Evolutionary conservation across 2,888 invertebrate species (phyloP), one percentile per base, ranked within the genome.

Genomic region (Platycheirus rosarum): DNA sequence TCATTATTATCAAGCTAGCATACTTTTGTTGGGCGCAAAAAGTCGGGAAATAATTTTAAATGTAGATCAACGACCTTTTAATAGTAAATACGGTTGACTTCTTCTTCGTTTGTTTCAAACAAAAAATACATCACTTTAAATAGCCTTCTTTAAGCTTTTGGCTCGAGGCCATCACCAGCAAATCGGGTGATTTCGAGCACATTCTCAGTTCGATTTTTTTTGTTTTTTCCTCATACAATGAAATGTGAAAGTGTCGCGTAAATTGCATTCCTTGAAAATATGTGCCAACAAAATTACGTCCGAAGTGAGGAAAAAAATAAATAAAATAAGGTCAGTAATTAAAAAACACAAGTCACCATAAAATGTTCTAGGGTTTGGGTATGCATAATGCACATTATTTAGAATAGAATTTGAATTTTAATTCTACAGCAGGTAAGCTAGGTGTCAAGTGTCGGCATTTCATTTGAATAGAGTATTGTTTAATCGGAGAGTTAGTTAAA

Each of bases 1-100:
- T n/a, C n/a, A n/a, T n/a, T n/a, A n/a, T n/a, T n/a, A n/a, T 1
- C 2, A 35, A 35, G 11, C 35, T 3, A 51, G n/a, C n/a, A 23
- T 23, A 4, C 23, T 23, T 23, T 23, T 40, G 40, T 57, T 57
- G 68, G 49, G 51, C 60, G 60, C 68, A 49, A 60, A 57, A 60
- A 46, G 13, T 48, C 23, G 20, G 18, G 48, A 60, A 11, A 11
- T 20, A 32, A 32, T 57, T 69, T 37, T 66, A 16, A n/a, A n/a
- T 13, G 46, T 35, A 77, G 77, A 77, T 77, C 77, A 77, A 71
- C 51, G 77, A 77, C 71, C 71, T 65, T 71, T 65, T 49, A n/a
- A 16, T 55, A 70, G 35, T 65, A 40, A 46, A 63, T 70, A n/a
- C n/a, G 44, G 13, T 23, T 48, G 35, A 68, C 20, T 62, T 68